Evolutionary conservation across 2,113 vertebrate genomes (phyloP), one percentile per base, ranked within the genome.

Genomic region (Ivindomyrus marchei): DNA sequence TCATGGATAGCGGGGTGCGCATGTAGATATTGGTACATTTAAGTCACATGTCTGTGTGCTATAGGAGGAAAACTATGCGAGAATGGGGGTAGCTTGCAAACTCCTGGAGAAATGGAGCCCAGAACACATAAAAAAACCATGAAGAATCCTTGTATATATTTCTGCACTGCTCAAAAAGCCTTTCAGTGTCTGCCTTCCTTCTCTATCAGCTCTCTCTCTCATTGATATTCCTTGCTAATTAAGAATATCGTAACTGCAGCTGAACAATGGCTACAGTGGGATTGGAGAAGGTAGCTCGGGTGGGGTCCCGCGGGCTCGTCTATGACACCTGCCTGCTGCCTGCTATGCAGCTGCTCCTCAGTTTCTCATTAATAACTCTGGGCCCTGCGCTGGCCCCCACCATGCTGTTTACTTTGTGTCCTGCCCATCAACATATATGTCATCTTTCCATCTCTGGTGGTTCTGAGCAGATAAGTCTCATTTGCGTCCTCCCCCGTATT

Each of bases 401-500:
- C 89, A 53, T 90, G 88, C 90, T 94, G 94, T 95, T 95, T 95
- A 93, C 93, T 90, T 85, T 91, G 93, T 93, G 94, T 91, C 93
- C 94, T 94, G 94, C 93, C 94, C 94, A 95, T 94, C 90, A 92
- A 95, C 93, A 91, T 93, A 91, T 94, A 94, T 95, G 94, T 93
- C 94, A 95, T 94, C 94, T 95, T 94, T 95, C 93, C 93, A 94
- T 95, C 92, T 91, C 94, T 93, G 96, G 96, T 94, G 95, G 95
- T 96, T 94, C 91, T 85, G 90, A 94, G 95, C 95, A 95, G 96
- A 95, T 95, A 95, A 95, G 94, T 94, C 95, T 96, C 95, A 96
- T 96, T 96, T 96, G 95, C 93, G 95, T 94, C 96, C 95, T 96
- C 95, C 95, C 95, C 93, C 93, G 92, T 94, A 94, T 90, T 94